These are phyloP conservation scores for Zapornia atra DNA, from an alignment of 2,113 vertebrate species.

Conservation along the genomic window DNA sequence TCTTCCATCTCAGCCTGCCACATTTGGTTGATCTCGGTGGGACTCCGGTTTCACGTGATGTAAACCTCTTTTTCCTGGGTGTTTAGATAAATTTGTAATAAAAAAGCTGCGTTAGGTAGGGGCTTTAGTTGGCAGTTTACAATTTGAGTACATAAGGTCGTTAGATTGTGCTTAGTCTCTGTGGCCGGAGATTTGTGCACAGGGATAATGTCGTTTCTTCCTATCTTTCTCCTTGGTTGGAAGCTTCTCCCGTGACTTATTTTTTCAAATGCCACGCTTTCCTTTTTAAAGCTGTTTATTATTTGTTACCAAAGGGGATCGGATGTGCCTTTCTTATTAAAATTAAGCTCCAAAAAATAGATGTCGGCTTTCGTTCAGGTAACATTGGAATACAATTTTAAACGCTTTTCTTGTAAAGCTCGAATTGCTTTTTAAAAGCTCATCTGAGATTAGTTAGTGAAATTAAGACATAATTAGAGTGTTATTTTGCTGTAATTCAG, in stretches of 20 bases:
- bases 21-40: not conserved
- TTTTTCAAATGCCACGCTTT: not conserved
- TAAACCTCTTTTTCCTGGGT: not conserved
- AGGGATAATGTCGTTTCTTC: not conserved
- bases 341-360: not conserved
- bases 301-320: not conserved
- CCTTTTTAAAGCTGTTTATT: not conserved
- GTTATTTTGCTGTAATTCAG: slow-evolving; percentile 21
- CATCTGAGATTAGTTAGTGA: slow-evolving; percentile 25
- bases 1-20: not conserved
- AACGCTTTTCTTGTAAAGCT: slow-evolving; percentile 16
- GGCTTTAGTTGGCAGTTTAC: not conserved
- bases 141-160: not conserved
- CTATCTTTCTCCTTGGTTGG: not conserved
- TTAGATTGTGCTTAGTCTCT: not conserved
- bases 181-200: not conserved
- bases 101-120: not conserved
- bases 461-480: slow-evolving; percentile 19
- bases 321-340: not conserved
- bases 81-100: not conserved
- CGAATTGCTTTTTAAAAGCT: slow-evolving; percentile 40
- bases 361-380: not conserved
- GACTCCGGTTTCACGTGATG: not conserved
- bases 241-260: not conserved
- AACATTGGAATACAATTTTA: not conserved